Evolutionary conservation across 64 coral and sea anemone species (phyloP).

Genomic region (Montipora cactus): DNA sequence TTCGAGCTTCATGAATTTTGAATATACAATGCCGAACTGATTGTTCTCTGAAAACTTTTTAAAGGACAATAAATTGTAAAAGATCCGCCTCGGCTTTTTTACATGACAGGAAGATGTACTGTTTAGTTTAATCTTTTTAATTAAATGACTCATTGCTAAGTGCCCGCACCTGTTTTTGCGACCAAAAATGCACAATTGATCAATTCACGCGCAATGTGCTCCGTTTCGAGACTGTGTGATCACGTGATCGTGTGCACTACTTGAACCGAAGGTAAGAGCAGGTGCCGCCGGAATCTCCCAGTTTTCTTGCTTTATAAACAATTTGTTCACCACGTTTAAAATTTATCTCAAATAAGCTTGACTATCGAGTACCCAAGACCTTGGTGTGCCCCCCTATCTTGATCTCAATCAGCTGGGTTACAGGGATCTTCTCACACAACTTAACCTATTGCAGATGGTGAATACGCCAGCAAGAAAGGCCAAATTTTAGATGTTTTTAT

Average conservation of each 20-base stretch:
- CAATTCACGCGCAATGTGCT: background rate
- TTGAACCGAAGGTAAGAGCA: too few species aligned
- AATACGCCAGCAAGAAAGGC: too few species aligned
- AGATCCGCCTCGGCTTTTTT: slow-evolving; percentile 1
- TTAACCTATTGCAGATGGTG: too few species aligned
- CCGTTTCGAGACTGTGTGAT: background rate
- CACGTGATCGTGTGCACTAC: background rate
- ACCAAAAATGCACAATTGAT: slow-evolving; percentile 26
- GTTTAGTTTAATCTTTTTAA: background rate
- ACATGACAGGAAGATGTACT: background rate
- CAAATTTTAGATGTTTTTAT: too few species aligned
- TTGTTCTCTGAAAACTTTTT: background rate
- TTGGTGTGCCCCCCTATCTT: too few species aligned
- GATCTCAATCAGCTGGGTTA: too few species aligned
- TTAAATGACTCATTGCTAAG: slow-evolving; percentile 15
- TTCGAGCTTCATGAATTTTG: too few species aligned
- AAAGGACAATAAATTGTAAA: slow-evolving; percentile 1
- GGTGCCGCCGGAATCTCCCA: background rate
- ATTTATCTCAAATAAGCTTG: too few species aligned
- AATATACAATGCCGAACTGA: background rate
- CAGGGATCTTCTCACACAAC: too few species aligned
- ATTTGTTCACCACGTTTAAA: too few species aligned
- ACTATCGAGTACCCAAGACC: too few species aligned
- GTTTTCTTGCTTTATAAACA: background rate
- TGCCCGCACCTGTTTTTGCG: slow-evolving; percentile 3